A percentile compares a stretch with the other conserved stretches of the same genome.
Evolutionary conservation across 37 sponge, comb jelly and placozoan genomes (phyloP).

Genomic region (Halisarca cf. caerulea): DNA sequence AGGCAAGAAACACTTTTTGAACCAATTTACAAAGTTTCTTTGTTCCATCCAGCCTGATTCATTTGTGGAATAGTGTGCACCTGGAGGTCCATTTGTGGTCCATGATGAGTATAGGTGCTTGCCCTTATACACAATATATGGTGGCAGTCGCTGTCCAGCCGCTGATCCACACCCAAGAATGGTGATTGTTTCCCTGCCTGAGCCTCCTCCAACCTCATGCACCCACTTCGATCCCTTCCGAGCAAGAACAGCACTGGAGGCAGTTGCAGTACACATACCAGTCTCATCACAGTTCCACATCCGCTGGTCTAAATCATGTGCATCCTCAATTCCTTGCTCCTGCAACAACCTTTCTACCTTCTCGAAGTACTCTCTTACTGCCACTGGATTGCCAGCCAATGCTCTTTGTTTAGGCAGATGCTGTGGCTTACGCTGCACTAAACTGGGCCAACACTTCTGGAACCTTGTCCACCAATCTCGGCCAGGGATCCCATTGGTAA

Average conservation of each 20-base stretch:
- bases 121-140: conserved; percentile 37
- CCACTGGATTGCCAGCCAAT: not conserved
- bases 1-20: conserved; percentile 21
- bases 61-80: conserved; percentile 21
- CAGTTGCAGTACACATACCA: not conserved
- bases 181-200: conserved; percentile 25
- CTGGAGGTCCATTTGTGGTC: conserved; percentile 22
- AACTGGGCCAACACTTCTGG: conserved; percentile 34
- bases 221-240: conserved; percentile 7
- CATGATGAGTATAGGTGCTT: conserved; percentile 31
- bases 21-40: conserved; percentile 27
- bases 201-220: conserved; percentile 23
- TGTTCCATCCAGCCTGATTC: conserved; percentile 40
- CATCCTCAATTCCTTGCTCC: not conserved
- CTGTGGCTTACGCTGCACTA: not conserved
- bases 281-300: conserved; percentile 43
- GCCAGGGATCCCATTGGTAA: conserved; percentile 36
- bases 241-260: not conserved
- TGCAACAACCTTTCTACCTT: not conserved
- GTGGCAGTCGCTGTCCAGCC: conserved; percentile 25
- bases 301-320: not conserved
- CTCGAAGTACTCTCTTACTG: not conserved
- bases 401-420: not conserved
- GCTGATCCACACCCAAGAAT: conserved; percentile 19
- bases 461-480: conserved; percentile 49